A percentile compares a stretch with the other conserved stretches of the same genome.
These are phyloP conservation scores for Gallinago nigripennis DNA, from an alignment of 2,797 vertebrate species.

Conservation along the genomic window DNA sequence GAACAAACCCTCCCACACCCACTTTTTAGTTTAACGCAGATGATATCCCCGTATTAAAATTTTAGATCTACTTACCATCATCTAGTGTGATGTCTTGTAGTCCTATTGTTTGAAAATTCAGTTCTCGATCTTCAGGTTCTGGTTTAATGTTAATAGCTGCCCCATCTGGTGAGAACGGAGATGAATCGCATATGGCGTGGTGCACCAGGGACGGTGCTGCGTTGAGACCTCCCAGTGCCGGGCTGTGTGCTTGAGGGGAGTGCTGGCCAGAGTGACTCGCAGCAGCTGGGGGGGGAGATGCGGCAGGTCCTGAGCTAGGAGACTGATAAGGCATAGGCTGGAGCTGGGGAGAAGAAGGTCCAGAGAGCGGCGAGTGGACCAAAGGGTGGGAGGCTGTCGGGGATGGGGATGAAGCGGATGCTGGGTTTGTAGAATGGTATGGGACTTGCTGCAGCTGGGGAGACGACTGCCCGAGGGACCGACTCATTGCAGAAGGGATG, in stretches of 20 bases:
- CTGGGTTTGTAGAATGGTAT: slow-evolving; percentile 86
- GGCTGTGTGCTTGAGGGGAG: slow-evolving; percentile 83
- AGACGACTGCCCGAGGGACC: slow-evolving; percentile 81
- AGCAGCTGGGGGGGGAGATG: slow-evolving; percentile 83
- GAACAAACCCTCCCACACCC: neutral
- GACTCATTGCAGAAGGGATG: slow-evolving; percentile 78
- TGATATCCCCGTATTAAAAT: neutral
- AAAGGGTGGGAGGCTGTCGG: slow-evolving; percentile 82
- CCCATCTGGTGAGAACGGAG: slow-evolving; percentile 84
- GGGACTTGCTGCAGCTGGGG: slow-evolving; percentile 87
- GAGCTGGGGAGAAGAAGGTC: slow-evolving; percentile 91
- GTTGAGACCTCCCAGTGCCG: slow-evolving; percentile 78
- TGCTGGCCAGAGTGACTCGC: slow-evolving; percentile 82
- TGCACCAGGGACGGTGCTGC: slow-evolving; percentile 81
- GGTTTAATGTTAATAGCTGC: slow-evolving; percentile 89
- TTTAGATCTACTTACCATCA: slow-evolving; percentile 86
- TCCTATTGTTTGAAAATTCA: slow-evolving; percentile 93
- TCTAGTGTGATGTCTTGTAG: slow-evolving; percentile 98
- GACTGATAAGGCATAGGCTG: slow-evolving; percentile 92
- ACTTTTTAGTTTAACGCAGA: neutral
- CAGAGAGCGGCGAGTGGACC: slow-evolving; percentile 88
- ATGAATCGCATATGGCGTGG: slow-evolving; percentile 81
- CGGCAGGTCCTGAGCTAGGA: slow-evolving; percentile 79
- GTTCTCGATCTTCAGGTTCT: slow-evolving; percentile 92
- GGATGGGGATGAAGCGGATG: slow-evolving; percentile 87